Conservation (phyloP, 2,888 invertebrate genomes). For the Ormyrus thymus region DNA sequence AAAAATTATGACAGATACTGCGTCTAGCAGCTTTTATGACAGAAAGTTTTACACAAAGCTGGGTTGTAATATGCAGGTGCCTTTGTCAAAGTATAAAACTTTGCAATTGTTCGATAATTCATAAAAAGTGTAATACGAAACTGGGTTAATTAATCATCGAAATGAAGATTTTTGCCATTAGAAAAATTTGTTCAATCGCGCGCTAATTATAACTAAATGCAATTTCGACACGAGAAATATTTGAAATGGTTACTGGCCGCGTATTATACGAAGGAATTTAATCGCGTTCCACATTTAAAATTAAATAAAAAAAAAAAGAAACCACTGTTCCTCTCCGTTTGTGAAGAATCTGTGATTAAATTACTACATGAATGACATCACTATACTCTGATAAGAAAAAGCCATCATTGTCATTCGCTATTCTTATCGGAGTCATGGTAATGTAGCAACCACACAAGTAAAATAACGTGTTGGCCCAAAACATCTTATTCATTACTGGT, state of each 20-base stretch:
- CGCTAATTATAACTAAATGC: no score
- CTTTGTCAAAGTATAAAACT: no score
- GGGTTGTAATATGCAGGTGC: no score
- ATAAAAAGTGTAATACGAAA: no score
- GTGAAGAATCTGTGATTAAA: constrained; percentile 12
- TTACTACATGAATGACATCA: constrained; percentile 37
- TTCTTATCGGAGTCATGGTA: constrained; percentile 22
- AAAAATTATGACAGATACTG: no score
- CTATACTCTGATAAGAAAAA: constrained; percentile 24
- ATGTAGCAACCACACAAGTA: constrained; percentile 28
- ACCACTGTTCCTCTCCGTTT: constrained; percentile 20
- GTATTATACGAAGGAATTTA: constrained; percentile 29
- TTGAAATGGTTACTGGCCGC: constrained; percentile 14
- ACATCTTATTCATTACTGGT: background rate
- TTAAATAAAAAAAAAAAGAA: constrained; percentile 25
- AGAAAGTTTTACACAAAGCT: no score
- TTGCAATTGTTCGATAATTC: no score
- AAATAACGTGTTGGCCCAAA: constrained; percentile 23
- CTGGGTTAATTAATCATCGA: no score
- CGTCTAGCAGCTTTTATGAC: no score
- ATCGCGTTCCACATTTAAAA: constrained; percentile 24
- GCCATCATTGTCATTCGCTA: constrained; percentile 20
- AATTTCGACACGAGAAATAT: background rate
- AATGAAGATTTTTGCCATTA: no score
- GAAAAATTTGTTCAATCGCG: no score